A percentile compares a stretch with the other conserved stretches of the same genome.
phyloP scores from a whole-genome alignment of 2,888 invertebrate species.

The Euzophera pinguis region DNA sequence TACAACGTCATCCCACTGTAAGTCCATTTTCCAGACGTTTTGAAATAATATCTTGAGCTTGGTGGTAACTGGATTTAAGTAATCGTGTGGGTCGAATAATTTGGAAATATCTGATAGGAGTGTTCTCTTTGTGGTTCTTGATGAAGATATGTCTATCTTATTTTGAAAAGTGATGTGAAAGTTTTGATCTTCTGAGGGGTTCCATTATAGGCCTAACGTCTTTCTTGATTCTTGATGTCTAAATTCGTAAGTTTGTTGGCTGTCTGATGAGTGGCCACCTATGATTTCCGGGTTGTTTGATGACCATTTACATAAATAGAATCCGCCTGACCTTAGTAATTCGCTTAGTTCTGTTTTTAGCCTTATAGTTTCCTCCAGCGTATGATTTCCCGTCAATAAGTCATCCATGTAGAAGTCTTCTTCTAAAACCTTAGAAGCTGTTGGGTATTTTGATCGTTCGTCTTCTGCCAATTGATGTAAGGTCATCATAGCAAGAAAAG shows the following conservation, averaged over 20 bases:
- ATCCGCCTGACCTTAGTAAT: slow-evolving; percentile 4
- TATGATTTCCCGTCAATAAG: not conserved
- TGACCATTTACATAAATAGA: slow-evolving; percentile 9
- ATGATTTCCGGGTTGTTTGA: not conserved
- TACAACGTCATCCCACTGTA: not conserved
- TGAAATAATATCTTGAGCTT: slow-evolving; percentile 27
- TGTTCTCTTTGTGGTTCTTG: not conserved
- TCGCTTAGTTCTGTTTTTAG: slow-evolving; percentile 2
- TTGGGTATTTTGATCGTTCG: not conserved
- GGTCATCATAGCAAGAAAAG: not conserved
- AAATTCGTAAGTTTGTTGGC: not conserved
- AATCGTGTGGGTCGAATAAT: slow-evolving; percentile 25
- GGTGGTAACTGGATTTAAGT: slow-evolving; percentile 21
- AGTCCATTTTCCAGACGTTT: slow-evolving; percentile 17
- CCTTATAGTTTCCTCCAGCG: not conserved
- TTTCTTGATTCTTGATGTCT: not conserved
- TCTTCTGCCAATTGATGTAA: slow-evolving; percentile 3
- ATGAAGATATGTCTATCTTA: not conserved
- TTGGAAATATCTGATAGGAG: slow-evolving; percentile 22
- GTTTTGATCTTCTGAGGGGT: not conserved
- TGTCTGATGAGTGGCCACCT: not conserved
- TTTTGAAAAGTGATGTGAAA: not conserved
- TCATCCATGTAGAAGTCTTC: not conserved
- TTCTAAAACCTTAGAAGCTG: slow-evolving; percentile 3
- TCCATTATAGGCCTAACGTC: not conserved